phyloP scores from a whole-genome alignment of 2,113 vertebrate genomes.

The Hirundichthys speculiger region DNA sequence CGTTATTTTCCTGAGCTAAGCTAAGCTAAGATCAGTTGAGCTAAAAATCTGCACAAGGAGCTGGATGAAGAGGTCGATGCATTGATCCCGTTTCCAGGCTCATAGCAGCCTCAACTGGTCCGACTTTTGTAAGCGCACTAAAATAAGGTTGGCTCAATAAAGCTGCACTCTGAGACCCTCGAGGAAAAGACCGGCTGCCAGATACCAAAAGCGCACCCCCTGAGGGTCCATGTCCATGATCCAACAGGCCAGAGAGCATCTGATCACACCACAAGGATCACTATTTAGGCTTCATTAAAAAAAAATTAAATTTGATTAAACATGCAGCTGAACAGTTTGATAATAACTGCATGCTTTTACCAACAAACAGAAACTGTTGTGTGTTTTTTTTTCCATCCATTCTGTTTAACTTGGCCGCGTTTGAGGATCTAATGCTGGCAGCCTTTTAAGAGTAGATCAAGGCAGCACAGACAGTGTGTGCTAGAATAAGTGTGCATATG shows the following conservation, averaged over 20 bases:
- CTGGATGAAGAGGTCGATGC: too few species aligned
- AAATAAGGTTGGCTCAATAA: too few species aligned
- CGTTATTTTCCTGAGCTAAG: too few species aligned
- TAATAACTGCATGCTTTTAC: slow-evolving; percentile 2
- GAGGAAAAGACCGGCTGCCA: too few species aligned
- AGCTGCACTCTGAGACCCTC: too few species aligned
- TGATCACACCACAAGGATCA: not conserved
- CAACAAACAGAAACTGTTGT: slow-evolving; percentile 1
- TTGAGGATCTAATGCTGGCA: slow-evolving; percentile 37
- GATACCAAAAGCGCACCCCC: too few species aligned
- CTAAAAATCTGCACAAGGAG: too few species aligned
- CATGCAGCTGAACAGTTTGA: slow-evolving; percentile 14
- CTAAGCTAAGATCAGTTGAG: too few species aligned
- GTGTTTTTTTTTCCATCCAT: slow-evolving; percentile 17
- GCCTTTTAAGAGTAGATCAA: slow-evolving; percentile 51
- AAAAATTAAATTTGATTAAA: not conserved
- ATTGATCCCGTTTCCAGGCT: too few species aligned
- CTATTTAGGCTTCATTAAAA: not conserved
- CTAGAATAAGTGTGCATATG: slow-evolving; percentile 28
- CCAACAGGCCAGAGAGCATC: not conserved
- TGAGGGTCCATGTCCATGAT: too few species aligned
- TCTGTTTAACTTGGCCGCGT: slow-evolving; percentile 31
- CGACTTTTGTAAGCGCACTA: too few species aligned
- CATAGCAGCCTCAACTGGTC: too few species aligned
- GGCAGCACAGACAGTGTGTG: slow-evolving; percentile 35